Evolutionary conservation across 2,113 vertebrate species (phyloP).

Genomic region (Indri indri): DNA sequence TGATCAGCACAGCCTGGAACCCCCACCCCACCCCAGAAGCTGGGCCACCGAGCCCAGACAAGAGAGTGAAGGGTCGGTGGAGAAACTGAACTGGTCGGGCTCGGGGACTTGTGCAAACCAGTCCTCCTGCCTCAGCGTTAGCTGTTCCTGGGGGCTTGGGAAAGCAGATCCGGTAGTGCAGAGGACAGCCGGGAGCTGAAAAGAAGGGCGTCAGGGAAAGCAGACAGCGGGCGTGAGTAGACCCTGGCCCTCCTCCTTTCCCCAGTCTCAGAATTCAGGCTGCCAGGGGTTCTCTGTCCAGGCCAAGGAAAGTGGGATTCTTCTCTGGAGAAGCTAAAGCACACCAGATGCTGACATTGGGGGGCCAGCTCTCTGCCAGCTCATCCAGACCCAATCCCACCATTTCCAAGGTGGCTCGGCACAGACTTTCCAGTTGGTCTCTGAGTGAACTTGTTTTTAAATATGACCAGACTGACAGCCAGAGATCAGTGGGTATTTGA

Average conservation of each 20-base stretch:
- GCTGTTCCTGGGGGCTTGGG: background rate
- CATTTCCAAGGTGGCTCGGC: background rate
- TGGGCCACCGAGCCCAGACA: background rate
- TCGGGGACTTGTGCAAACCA: background rate
- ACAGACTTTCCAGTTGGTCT: background rate
- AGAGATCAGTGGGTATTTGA: background rate
- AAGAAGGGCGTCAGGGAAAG: background rate
- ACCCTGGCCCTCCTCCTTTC: too few relatives aligned
- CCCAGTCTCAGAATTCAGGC: background rate
- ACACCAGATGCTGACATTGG: background rate
- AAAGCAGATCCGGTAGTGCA: background rate
- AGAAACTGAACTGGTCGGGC: background rate
- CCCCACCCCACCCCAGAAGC: background rate
- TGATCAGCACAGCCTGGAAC: background rate
- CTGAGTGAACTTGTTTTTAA: background rate
- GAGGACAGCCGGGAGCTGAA: background rate
- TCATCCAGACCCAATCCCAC: background rate
- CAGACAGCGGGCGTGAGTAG: background rate
- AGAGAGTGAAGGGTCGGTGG: background rate
- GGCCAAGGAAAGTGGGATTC: background rate
- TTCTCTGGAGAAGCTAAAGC: background rate
- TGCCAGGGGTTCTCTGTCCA: background rate
- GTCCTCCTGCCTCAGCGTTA: too few relatives aligned
- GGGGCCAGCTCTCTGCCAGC: background rate
- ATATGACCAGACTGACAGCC: background rate